Percentiles rank a stretch among this genome's conserved stretches.
Evolutionary conservation across 2,797 vertebrate species (phyloP).

Genomic region (Coccyzus lansbergi): DNA sequence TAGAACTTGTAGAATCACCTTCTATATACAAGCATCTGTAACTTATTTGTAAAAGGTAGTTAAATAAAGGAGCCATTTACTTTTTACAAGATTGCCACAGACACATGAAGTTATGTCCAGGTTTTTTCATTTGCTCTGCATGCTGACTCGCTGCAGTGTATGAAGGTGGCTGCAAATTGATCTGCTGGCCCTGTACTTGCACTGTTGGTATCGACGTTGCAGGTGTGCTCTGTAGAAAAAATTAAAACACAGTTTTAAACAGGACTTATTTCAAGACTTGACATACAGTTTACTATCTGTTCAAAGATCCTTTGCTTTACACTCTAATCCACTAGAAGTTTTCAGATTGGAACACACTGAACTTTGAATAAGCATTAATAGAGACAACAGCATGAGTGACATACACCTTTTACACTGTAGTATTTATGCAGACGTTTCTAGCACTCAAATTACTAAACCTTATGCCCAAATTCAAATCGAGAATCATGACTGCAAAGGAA

Average conservation of each 20-base stretch:
- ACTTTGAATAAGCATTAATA: neutral
- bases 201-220: constrained; percentile 82
- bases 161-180: constrained; percentile 81
- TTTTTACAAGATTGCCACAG: constrained; percentile 98
- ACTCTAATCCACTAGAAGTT: neutral
- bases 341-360: neutral
- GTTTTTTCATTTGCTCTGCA: constrained; percentile 88
- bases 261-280: neutral
- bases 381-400: neutral
- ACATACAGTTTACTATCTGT: neutral
- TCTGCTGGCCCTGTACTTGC: constrained; percentile 82
- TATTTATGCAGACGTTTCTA: neutral
- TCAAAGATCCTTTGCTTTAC: neutral
- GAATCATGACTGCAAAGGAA: neutral
- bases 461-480: neutral
- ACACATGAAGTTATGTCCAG: constrained; percentile 99
- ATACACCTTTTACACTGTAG: neutral
- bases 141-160: constrained; percentile 81
- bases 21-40: neutral
- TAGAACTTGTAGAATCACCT: neutral
- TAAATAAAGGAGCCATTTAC: constrained; percentile 79
- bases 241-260: constrained; percentile 60
- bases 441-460: neutral
- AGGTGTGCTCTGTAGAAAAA: constrained; percentile 82
- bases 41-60: neutral